These are phyloP conservation scores for Poecile montanus DNA, from an alignment of 2,797 vertebrate genomes.

Conservation along the genomic window DNA sequence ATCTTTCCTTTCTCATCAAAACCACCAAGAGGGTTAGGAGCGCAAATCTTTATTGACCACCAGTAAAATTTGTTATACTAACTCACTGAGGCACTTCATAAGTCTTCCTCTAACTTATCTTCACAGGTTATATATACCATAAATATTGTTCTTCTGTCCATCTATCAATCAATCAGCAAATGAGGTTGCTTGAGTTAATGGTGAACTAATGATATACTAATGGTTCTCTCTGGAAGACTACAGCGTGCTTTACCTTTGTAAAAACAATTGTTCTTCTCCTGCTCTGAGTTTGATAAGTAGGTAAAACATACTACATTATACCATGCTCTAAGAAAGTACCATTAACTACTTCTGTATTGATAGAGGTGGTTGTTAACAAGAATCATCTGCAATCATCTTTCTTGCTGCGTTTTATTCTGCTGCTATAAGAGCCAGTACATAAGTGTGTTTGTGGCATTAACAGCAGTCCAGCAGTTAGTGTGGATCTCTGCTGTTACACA, in stretches of 20 bases:
- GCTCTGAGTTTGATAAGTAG: background rate
- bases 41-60: background rate
- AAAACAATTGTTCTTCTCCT: background rate
- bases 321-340: background rate
- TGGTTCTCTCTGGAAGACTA: background rate
- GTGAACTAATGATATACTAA: background rate
- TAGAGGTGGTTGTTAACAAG: background rate
- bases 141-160: background rate
- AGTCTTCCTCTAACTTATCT: constrained; percentile 32
- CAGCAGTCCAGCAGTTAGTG: constrained; percentile 13
- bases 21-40: background rate
- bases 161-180: background rate
- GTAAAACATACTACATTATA: background rate
- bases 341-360: background rate
- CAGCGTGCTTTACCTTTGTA: background rate
- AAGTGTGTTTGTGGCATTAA: constrained; percentile 21
- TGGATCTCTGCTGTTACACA: background rate
- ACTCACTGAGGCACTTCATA: constrained; percentile 16
- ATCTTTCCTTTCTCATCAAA: constrained; percentile 40
- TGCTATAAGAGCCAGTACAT: background rate
- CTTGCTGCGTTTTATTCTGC: background rate
- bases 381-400: background rate
- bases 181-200: background rate
- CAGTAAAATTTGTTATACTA: constrained; percentile 21
- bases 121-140: background rate